Base-by-base conservation (phyloP, 2,797 vertebrate genomes). In the Nyctalus aviator region DNA sequence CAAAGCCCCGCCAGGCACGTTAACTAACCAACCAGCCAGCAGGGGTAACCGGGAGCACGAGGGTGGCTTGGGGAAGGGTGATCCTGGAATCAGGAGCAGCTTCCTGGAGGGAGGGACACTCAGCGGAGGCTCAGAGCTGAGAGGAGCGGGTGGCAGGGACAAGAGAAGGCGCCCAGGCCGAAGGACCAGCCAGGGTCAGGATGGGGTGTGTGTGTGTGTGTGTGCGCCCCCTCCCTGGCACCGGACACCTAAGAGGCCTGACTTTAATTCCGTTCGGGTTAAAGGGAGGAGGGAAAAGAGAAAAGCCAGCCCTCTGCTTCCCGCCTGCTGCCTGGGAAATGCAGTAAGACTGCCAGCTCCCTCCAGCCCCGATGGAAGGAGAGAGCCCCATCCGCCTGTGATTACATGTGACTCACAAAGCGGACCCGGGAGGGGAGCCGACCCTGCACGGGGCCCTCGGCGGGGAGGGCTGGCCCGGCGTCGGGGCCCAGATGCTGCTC, bases 321-420 rank as follows among this genome's bases (percentile, higher is more conserved):
- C 20, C 1, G 4, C 72, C 83, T 27, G 44, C 88, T 7, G 1
- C 92, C 89, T 81, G n/a, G 55, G 84, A 92, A 55, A 96, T 93
- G 96, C 90, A 96, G 93, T 96, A 69, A 96, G 97, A 78, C 84
- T 82, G 4, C 91, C 84, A 30, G 50, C 27, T 94, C 94, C 84
- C 97, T 89, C 95, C 91, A 96, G 93, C 86, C 6, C 96, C 86
- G 94, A 95, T 88, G 41, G 96, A 94, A 97, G 32, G 37, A 93
- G 27, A 92, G 75, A 72, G 95, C 97, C 98, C 98, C 77, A 98
- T 98, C 97, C 66, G 94, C 64, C 93, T 73, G n/a, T 92, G 97
- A 98, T 96, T 95, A 97, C 84, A 95, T 96, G 18, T 96, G 95
- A 97, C 97, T 97, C 97, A 95, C 88, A 97, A 94, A 97, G 94